Percentiles rank a stretch among this genome's conserved stretches.
phyloP scores from a whole-genome alignment of 2,888 invertebrate species.

The Yponomeuta malinellus region DNA sequence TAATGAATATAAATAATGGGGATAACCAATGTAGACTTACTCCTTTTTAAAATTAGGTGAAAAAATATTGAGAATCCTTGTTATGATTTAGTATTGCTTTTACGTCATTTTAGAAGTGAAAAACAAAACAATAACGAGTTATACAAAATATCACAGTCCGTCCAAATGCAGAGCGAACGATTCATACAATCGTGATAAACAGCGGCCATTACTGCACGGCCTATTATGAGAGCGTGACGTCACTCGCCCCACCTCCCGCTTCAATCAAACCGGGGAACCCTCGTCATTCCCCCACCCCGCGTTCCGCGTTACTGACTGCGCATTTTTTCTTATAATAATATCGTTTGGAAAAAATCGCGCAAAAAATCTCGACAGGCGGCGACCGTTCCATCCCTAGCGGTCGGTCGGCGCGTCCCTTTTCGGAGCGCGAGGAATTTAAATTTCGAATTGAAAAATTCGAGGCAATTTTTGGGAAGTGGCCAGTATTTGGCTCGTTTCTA shows the following conservation, averaged over 20 bases:
- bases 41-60: too few relatives aligned
- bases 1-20: not conserved
- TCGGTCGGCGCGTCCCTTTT: constrained; percentile 38
- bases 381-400: constrained; percentile 60
- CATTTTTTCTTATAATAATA: constrained; percentile 76
- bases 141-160: constrained; percentile 30
- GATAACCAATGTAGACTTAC: too few relatives aligned
- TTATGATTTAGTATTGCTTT: too few relatives aligned
- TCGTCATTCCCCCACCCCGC: constrained; percentile 73
- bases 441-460: constrained; percentile 38
- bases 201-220: constrained; percentile 74
- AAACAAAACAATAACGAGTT: too few relatives aligned
- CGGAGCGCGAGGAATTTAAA: constrained; percentile 46
- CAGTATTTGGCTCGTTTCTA: not conserved
- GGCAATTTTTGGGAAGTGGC: constrained; percentile 7
- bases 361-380: constrained; percentile 73
- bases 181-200: constrained; percentile 57
- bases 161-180: constrained; percentile 61
- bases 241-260: constrained; percentile 71
- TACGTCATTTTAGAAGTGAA: too few relatives aligned
- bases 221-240: constrained; percentile 75
- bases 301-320: constrained; percentile 73
- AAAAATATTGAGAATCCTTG: too few relatives aligned
- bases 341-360: constrained; percentile 68
- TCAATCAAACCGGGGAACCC: constrained; percentile 74